Conservation (phyloP, 1,140 invertebrate species). For the Choristoneura fumiferana region DNA sequence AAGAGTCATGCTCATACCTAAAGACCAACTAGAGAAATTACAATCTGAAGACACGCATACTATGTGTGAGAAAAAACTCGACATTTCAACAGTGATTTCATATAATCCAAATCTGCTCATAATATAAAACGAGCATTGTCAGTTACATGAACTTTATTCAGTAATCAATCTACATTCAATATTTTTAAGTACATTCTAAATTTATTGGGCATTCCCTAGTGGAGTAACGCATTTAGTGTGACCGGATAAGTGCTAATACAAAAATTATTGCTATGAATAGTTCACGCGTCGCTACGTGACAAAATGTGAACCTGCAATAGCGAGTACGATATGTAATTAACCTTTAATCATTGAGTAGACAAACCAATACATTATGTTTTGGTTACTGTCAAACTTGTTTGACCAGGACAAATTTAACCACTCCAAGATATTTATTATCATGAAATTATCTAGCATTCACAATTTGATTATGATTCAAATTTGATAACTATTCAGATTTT, state of each 20-base stretch:
- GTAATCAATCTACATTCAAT: constrained; percentile 45
- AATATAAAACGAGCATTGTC: constrained; percentile 58
- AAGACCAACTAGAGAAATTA: constrained; percentile 69
- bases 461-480: too few relatives aligned
- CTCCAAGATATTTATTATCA: too few relatives aligned
- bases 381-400: not conserved
- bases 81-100: constrained; percentile 61
- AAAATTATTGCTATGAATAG: not conserved
- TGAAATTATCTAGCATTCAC: too few relatives aligned
- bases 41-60: constrained; percentile 24
- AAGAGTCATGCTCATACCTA: constrained; percentile 61
- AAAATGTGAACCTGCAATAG: not conserved
- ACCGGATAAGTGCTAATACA: constrained; percentile 26
- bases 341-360: not conserved
- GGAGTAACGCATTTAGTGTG: constrained; percentile 42
- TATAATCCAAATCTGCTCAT: constrained; percentile 60
- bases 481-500: too few relatives aligned
- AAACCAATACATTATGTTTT: not conserved
- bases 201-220: constrained; percentile 69
- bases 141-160: constrained; percentile 49
- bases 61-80: constrained; percentile 64
- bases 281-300: constrained; percentile 6
- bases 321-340: constrained; percentile 7
- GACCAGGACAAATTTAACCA: not conserved
- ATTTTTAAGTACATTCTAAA: constrained; percentile 66